These are phyloP conservation scores for Trimorus sp. DNA, from an alignment of 2,888 invertebrate species.

Conservation along the genomic window DNA sequence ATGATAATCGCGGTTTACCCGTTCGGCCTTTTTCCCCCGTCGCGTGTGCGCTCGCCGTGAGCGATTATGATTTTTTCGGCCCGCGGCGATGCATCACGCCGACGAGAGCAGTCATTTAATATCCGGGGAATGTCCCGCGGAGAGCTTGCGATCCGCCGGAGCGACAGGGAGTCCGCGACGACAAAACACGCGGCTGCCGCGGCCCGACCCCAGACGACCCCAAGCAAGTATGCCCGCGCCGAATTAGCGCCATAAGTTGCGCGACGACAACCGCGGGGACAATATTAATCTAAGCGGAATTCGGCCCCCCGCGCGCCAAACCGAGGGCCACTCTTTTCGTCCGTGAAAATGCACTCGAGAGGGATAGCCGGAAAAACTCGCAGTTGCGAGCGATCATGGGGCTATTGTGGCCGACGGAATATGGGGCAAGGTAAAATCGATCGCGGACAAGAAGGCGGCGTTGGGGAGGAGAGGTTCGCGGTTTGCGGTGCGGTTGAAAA, in stretches of 20 bases:
- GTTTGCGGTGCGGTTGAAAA: too few relatives aligned
- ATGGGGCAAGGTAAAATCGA: too few relatives aligned
- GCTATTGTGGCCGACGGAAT: background rate
- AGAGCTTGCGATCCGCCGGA: constrained; percentile 50
- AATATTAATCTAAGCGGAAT: constrained; percentile 82
- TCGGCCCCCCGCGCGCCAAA: constrained; percentile 72
- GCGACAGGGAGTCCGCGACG: constrained; percentile 68
- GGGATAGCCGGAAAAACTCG: background rate
- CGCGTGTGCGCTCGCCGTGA: constrained; percentile 22
- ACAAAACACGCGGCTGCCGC: constrained; percentile 75
- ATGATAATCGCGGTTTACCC: constrained; percentile 47
- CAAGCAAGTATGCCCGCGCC: constrained; percentile 79
- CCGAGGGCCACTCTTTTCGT: constrained; percentile 24
- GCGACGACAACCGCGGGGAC: constrained; percentile 78
- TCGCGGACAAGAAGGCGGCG: too few relatives aligned
- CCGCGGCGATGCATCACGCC: constrained; percentile 46
- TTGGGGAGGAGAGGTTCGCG: too few relatives aligned
- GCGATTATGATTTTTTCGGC: constrained; percentile 47
- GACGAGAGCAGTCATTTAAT: constrained; percentile 61
- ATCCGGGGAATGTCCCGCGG: constrained; percentile 67
- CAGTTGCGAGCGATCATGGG: background rate
- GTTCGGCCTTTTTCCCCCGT: constrained; percentile 37
- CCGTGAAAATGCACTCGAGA: constrained; percentile 11
- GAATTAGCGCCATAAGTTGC: constrained; percentile 81
- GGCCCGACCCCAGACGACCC: constrained; percentile 75